These are phyloP conservation scores for Psittacula echo DNA, from an alignment of 2,797 vertebrate genomes.

Conservation along the genomic window DNA sequence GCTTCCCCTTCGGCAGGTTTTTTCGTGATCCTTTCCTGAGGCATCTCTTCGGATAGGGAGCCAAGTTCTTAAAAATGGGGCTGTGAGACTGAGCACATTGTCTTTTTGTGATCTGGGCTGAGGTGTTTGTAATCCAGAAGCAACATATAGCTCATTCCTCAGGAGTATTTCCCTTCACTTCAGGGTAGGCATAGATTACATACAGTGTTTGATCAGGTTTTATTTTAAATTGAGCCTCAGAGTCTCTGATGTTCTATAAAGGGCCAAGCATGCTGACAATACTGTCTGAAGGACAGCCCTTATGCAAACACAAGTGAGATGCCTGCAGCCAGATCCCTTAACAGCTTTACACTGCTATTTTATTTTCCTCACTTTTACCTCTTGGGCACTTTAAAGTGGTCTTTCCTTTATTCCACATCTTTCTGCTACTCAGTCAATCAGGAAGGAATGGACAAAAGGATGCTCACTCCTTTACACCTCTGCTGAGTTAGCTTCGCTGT, in stretches of 20 bases:
- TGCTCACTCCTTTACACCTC: background rate
- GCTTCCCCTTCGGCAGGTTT: slow-evolving; percentile 8
- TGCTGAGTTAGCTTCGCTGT: background rate
- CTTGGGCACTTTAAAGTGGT: background rate
- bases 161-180: slow-evolving; percentile 49
- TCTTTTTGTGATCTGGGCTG: slow-evolving; percentile 15
- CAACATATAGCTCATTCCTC: slow-evolving; percentile 44
- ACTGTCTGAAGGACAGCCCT: slow-evolving; percentile 54
- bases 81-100: background rate
- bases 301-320: slow-evolving; percentile 54
- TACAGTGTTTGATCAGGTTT: slow-evolving; percentile 64
- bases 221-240: slow-evolving; percentile 55
- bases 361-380: slow-evolving; percentile 43
- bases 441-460: background rate
- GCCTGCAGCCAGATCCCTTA: slow-evolving; percentile 41
- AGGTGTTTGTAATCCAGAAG: slow-evolving; percentile 53
- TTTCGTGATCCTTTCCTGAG: slow-evolving; percentile 38
- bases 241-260: slow-evolving; percentile 60
- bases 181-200: slow-evolving; percentile 59
- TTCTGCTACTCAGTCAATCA: slow-evolving; percentile 23
- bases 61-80: slow-evolving; percentile 17
- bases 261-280: background rate
- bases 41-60: slow-evolving; percentile 7
- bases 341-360: slow-evolving; percentile 20
- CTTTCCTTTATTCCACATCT: slow-evolving; percentile 15